Percentiles rank a stretch among this genome's conserved stretches.
phyloP scores from a whole-genome alignment of 2,888 invertebrate species.

The Sipha maydis region DNA sequence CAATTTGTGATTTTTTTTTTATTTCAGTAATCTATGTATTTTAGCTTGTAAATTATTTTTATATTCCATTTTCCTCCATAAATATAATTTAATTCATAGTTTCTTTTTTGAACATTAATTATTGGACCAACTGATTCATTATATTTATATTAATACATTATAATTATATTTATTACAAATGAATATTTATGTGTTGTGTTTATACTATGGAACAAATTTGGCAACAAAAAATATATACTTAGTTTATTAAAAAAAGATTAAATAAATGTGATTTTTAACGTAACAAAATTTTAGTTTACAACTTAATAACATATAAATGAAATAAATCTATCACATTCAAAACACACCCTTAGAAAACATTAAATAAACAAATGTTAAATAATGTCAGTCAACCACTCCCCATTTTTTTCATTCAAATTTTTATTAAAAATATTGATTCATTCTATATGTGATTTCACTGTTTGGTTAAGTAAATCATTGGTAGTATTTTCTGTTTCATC shows the following conservation, averaged over 20 bases:
- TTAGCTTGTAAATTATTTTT: neutral
- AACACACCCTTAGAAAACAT: neutral
- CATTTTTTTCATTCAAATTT: neutral
- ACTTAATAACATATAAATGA: neutral
- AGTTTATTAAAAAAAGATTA: conserved; percentile 18
- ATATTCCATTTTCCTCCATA: neutral
- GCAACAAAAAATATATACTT: conserved; percentile 14
- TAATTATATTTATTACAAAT: conserved; percentile 1
- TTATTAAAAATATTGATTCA: neutral
- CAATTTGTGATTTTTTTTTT: neutral
- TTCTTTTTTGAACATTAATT: neutral
- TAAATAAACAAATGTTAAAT: neutral
- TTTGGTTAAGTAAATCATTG: conserved; percentile 28
- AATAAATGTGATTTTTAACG: conserved; percentile 17
- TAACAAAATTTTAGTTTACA: conserved; percentile 19
- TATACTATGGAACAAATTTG: neutral
- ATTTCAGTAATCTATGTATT: conserved; percentile 5
- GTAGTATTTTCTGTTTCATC: conserved; percentile 36
- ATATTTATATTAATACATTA: neutral
- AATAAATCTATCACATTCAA: conserved; percentile 14
- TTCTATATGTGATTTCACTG: conserved; percentile 19
- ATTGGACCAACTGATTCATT: neutral
- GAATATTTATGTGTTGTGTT: conserved; percentile 20
- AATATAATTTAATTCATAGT: neutral
- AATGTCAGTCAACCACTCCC: neutral